Evolutionary conservation across 2,113 vertebrate species (phyloP).

Genomic region (Alectura lathami): DNA sequence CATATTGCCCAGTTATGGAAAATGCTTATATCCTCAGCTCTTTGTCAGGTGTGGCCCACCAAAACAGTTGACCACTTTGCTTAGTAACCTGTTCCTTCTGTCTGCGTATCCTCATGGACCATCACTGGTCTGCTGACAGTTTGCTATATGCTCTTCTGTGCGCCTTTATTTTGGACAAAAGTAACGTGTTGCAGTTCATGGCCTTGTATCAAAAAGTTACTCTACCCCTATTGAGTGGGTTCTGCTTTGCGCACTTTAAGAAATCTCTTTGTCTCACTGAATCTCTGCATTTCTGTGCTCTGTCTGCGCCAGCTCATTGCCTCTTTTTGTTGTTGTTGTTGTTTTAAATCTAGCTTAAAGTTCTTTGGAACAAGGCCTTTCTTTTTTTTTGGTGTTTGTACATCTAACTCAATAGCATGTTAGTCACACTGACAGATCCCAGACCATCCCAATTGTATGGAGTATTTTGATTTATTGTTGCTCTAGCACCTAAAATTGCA

Average conservation of each 20-base stretch:
- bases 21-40: not conserved
- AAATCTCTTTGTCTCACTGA: not conserved
- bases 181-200: accelerated
- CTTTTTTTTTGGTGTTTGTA: not conserved
- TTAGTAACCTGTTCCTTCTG: not conserved
- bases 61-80: not conserved
- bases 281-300: not conserved
- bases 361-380: not conserved
- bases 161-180: not conserved
- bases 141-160: not conserved
- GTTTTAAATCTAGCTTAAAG: not conserved
- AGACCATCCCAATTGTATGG: not conserved
- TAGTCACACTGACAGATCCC: not conserved
- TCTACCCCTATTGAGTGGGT: not conserved
- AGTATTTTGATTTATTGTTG: not conserved
- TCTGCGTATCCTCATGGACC: not conserved
- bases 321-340: no score
- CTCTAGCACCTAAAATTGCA: not conserved
- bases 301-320: not conserved
- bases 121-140: not conserved
- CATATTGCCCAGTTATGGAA: not conserved
- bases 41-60: not conserved
- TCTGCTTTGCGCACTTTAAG: not conserved
- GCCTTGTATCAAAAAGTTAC: not conserved
- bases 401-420: not conserved